Conservation (phyloP, 1,140 invertebrate species). For the Drosophila insularis region DNA sequence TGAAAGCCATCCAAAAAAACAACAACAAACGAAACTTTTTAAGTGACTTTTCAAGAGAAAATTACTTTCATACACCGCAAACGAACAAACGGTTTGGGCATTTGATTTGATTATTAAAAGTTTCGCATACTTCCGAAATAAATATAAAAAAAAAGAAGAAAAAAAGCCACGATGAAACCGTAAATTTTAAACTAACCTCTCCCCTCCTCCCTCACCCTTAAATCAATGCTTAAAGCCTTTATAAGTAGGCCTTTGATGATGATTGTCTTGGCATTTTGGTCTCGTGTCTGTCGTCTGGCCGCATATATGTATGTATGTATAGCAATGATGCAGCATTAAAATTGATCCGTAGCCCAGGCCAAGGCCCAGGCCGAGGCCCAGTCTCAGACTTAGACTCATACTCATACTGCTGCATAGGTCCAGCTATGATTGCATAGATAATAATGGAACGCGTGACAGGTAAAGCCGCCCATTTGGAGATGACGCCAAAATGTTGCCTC, state of each 20-base stretch:
- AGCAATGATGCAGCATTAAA: conserved; percentile 61
- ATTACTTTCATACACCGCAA: conserved; percentile 62
- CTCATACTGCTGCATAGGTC: not conserved
- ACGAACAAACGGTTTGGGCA: conserved; percentile 45
- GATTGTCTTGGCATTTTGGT: conserved; percentile 53
- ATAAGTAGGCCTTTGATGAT: conserved; percentile 44
- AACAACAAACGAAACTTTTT: conserved; percentile 50
- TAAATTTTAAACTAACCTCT: not conserved
- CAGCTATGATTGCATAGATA: conserved; percentile 53
- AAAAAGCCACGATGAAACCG: conserved; percentile 31
- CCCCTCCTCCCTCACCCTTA: not conserved
- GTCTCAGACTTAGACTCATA: no score
- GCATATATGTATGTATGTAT: no score
- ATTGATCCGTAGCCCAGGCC: conserved; percentile 8
- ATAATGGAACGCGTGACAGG: conserved; percentile 66
- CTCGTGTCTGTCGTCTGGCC: conserved; percentile 42
- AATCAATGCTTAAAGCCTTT: conserved; percentile 19
- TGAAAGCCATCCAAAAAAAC: conserved; percentile 56
- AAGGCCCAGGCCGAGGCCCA: not conserved
- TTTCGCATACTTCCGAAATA: conserved; percentile 73
- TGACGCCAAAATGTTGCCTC: conserved; percentile 31
- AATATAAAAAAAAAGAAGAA: conserved; percentile 20
- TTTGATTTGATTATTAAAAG: conserved; percentile 80
- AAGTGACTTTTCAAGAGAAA: conserved; percentile 49
- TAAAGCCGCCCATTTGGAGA: conserved; percentile 40